A percentile compares a stretch with the other conserved stretches of the same genome.
Conservation (phyloP, 2,797 vertebrate species). For the Brachyalestes nurse region DNA sequence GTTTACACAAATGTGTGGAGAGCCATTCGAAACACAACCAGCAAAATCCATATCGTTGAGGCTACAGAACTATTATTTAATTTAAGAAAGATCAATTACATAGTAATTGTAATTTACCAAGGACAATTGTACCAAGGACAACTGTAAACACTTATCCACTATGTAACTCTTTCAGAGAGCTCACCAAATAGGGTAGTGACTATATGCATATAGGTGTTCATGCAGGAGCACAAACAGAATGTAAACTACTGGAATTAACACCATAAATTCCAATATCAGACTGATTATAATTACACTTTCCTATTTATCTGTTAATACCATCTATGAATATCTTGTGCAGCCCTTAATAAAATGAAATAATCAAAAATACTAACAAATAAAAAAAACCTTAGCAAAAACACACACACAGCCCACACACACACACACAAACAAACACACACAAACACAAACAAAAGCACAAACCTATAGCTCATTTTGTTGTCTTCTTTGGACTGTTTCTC, state of each 20-base stretch:
- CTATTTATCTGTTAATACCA: background rate
- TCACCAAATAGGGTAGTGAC: background rate
- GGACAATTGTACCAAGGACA: too few species aligned
- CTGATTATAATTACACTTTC: background rate
- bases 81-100: too few species aligned
- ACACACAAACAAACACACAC: conserved; percentile 7
- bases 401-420: conserved; percentile 33
- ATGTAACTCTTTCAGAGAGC: background rate
- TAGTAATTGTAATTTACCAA: too few species aligned
- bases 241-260: background rate
- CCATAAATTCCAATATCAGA: background rate
- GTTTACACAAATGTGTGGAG: too few species aligned
- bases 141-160: too few species aligned
- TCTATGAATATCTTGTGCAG: background rate
- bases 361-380: conserved; percentile 17
- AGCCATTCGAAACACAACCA: too few species aligned
- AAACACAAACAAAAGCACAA: conserved; percentile 37
- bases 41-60: too few species aligned
- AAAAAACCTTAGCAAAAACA: background rate
- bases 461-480: conserved; percentile 43
- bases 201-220: background rate
- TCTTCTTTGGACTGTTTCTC: conserved; percentile 63
- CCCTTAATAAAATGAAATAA: background rate
- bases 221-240: background rate
- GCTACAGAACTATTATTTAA: too few species aligned